These are phyloP conservation scores for Eugnorisma glareosa DNA, from an alignment of 2,888 invertebrate genomes.

Conservation along the genomic window DNA sequence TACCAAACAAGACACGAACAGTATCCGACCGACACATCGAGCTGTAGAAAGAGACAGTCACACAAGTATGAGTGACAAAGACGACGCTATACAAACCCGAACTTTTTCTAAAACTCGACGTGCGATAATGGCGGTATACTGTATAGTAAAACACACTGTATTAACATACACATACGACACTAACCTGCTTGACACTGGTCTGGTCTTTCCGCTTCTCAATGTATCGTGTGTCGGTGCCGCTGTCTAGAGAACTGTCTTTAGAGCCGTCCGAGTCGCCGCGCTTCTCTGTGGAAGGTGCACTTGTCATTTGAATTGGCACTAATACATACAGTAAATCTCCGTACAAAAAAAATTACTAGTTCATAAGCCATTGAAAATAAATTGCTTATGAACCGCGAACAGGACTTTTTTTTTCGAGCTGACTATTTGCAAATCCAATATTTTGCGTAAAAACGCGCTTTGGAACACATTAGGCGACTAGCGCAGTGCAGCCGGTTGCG, in stretches of 20 bases:
- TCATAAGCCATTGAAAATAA: neutral
- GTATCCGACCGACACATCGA: neutral
- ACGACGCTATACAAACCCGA: neutral
- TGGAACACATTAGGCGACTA: too few relatives aligned
- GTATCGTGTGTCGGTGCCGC: slow-evolving; percentile 93
- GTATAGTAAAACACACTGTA: slow-evolving; percentile 26
- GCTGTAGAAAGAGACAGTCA: slow-evolving; percentile 12
- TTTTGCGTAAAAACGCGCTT: neutral
- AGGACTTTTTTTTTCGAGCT: neutral
- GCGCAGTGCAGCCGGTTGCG: too few relatives aligned
- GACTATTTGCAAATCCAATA: neutral
- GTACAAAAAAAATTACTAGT: neutral
- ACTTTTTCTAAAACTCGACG: neutral
- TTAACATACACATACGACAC: slow-evolving; percentile 38
- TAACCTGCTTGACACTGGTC: slow-evolving; percentile 89
- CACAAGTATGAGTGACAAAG: slow-evolving; percentile 12
- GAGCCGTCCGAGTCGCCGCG: slow-evolving; percentile 93
- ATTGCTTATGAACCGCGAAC: too few relatives aligned
- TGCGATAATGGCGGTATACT: neutral
- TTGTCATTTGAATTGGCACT: slow-evolving; percentile 5
- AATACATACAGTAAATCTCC: neutral
- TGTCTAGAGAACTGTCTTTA: slow-evolving; percentile 96
- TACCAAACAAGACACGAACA: slow-evolving; percentile 19
- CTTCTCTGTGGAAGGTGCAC: slow-evolving; percentile 87
- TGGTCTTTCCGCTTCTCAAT: slow-evolving; percentile 90